Conservation (phyloP, 2,113 vertebrate species). For the Raja brachyura region DNA sequence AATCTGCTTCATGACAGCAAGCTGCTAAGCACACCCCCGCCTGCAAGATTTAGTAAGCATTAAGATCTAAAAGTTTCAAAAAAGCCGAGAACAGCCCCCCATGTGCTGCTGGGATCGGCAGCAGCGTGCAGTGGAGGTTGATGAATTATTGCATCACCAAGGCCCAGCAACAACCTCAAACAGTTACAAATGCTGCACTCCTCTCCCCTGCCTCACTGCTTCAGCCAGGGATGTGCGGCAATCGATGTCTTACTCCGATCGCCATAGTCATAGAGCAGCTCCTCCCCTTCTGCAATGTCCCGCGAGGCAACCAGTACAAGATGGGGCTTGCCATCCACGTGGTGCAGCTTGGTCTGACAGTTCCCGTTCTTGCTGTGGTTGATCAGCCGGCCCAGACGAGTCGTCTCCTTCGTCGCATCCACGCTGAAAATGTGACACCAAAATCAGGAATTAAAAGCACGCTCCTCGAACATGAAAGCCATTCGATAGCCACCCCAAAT, state of each 20-base stretch:
- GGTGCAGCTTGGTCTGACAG: slow-evolving; percentile 87
- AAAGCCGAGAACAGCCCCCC: slow-evolving; percentile 60
- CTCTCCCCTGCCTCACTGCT: slow-evolving; percentile 57
- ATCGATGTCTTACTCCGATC: slow-evolving; percentile 83
- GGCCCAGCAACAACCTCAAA: not conserved
- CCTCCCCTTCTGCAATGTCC: slow-evolving; percentile 77
- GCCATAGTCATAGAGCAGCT: slow-evolving; percentile 90
- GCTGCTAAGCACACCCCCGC: slow-evolving; percentile 58
- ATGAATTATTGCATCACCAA: not conserved
- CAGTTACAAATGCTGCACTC: not conserved
- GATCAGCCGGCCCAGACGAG: slow-evolving; percentile 77
- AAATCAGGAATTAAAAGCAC: not conserved
- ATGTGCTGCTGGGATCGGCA: not conserved
- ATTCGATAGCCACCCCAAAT: too few relatives aligned
- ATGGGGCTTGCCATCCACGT: slow-evolving; percentile 75
- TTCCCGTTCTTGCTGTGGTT: slow-evolving; percentile 95
- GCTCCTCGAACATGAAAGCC: too few relatives aligned
- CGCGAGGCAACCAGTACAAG: slow-evolving; percentile 84
- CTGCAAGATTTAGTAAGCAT: slow-evolving; percentile 66
- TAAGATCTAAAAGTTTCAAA: slow-evolving; percentile 62
- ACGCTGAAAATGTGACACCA: slow-evolving; percentile 58
- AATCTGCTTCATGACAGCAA: slow-evolving; percentile 56
- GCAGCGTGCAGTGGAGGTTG: too few relatives aligned
- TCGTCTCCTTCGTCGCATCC: slow-evolving; percentile 81
- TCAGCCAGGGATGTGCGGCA: slow-evolving; percentile 85